Conservation (phyloP, 2,888 invertebrate species). For the Fabriciana adippe region DNA sequence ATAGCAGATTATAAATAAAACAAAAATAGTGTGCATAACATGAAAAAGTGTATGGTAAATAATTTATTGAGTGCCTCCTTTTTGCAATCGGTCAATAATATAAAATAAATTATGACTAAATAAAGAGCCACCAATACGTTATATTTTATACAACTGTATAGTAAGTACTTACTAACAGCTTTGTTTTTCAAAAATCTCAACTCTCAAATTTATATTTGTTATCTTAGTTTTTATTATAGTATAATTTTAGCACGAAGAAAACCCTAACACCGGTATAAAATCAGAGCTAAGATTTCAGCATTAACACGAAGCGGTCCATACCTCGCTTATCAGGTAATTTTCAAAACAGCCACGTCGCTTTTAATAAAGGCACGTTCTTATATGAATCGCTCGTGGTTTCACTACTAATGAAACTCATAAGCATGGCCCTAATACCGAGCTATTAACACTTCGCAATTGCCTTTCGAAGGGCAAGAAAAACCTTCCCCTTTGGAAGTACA, state of each 20-base stretch:
- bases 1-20: neutral
- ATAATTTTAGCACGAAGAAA: neutral
- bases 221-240: neutral
- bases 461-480: slow-evolving; percentile 64
- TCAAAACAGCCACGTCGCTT: slow-evolving; percentile 73
- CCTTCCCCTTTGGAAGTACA: slow-evolving; percentile 54
- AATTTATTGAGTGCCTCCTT: too few species aligned
- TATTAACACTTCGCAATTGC: slow-evolving; percentile 75
- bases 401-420: slow-evolving; percentile 77
- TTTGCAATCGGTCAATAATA: too few species aligned
- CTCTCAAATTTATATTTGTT: too few species aligned
- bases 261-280: slow-evolving; percentile 12
- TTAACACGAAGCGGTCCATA: slow-evolving; percentile 29
- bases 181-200: too few species aligned
- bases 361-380: slow-evolving; percentile 76
- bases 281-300: slow-evolving; percentile 22
- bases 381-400: slow-evolving; percentile 74
- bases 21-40: neutral
- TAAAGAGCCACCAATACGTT: too few species aligned
- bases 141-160: too few species aligned
- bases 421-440: slow-evolving; percentile 70
- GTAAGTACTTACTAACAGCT: too few species aligned
- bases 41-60: too few species aligned
- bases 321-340: slow-evolving; percentile 57
- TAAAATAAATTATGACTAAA: too few species aligned